Base-by-base conservation (phyloP, 2,888 invertebrate species). In the Andrena flavipes region DNA sequence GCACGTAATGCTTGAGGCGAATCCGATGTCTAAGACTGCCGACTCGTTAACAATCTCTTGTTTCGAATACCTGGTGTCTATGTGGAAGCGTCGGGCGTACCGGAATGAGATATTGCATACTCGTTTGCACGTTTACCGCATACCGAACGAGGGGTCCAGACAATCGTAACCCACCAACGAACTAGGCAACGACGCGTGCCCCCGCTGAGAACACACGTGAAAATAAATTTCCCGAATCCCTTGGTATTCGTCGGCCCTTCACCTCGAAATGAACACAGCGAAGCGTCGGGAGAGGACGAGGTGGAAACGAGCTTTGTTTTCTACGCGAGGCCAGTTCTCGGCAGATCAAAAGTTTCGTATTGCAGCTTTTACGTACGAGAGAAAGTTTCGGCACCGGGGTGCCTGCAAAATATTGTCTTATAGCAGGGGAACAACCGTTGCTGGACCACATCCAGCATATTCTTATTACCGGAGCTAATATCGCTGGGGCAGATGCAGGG, bases 31-130 rank as follows among this genome's bases (percentile, higher is more conserved):
- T 62, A 76, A 70, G 76, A 51, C 29, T 35, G 26, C 33, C 10
- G 26, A 60, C 65, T 80, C 60, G 80, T 80, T 80, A 80, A 65
- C 76, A 71, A 69, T 76, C 65, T 42, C 69, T 35, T 16, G 65
- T 48, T 20, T 20, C 65, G 13, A 71, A 70, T 76, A 30, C 35
- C 51, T 59, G 30, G n/a, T 16, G 56, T 77, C 49, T 64, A 33
- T 23, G 2, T 49, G 35, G n/a, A 16, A 62, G 51, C 54, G 42
- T 65, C 49, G 33, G 48, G 48, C 54, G 29, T 13, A 16, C 10
- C 42, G 20, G 51, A 49, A 63, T 49, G 63, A 56, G 26, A 75
- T 59, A 64, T 79, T 56, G 42, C 56, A 70, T 56, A 23, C 60
- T 33, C 35, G 63, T 69, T 68, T 23, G 26, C 51, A 33, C 26